Evolutionary conservation across 2,797 vertebrate species (phyloP), one percentile per base, ranked within the genome.

Genomic region (Schizopygopsis pylzovi): DNA sequence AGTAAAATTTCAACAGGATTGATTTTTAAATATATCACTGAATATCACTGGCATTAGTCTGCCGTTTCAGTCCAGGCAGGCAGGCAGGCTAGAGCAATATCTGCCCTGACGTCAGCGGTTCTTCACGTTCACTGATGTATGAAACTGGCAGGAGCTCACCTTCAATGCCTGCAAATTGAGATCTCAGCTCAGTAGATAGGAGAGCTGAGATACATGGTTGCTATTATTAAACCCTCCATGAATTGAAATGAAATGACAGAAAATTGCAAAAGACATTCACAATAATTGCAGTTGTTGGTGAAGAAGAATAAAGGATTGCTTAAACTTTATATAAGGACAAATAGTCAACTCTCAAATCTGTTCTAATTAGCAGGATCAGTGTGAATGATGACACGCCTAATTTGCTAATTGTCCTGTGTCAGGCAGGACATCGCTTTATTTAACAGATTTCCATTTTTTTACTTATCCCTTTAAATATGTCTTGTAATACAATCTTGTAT

Each of bases 61-160:
- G 33, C 65, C 47, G 25, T 70, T 6, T 83, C 20, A 25, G 22
- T 56, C 33, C 73, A 68, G 63, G 61, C 20, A 28, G 45, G 13
- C 15, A 16, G 43, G 9, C 25, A 13, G n/a, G 41, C 39, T 79
- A 33, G 12, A 79, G 65, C 6, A 16, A 49, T 79, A 72, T 85
- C 76, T 79, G 15, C 47, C 15, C 63, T 72, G 83, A 79, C 20
- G 76, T 79, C 76, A 84, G 37, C 4, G 37, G 59, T 52, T 54
- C 67, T 49, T 41, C 76, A 49, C 41, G 20, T 41, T 79, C 52
- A 49, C 52, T 72, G 25, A 85, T 85, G 67, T 79, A 59, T 71
- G 65, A 85, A 79, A 61, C 67, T 85, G 83, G 52, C 63, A 39
- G 41, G 65, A 79, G 63, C n/a, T 78, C 63, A 33, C 73, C n/a